Evolutionary conservation across 2,888 invertebrate genomes (phyloP), one percentile per base, ranked within the genome.

Genomic region (Caenorhabditis angaria): DNA sequence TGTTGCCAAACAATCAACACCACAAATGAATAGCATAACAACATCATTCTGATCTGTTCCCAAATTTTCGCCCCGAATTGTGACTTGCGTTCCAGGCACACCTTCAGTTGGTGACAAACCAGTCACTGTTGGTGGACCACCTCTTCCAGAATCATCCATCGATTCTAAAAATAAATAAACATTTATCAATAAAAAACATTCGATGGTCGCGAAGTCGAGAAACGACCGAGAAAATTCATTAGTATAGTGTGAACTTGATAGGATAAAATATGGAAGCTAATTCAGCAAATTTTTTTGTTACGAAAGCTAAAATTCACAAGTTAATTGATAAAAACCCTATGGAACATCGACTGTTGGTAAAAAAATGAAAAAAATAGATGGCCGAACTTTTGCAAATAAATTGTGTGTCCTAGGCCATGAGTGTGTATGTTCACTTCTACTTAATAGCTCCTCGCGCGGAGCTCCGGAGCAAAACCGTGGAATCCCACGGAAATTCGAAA

Each of bases 41-140:
- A 99, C 90, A 90, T 99, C 99, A 76, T 91, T 92, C 4, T 92
- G 92, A 83, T 92, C 93, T 47, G 90, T 91, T 25, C 99, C 99
- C 55, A 99, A 90, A 90, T 96, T 93, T 90, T 99, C 99, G 70
- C 99, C 87, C 95, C 80, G 97, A 91, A 86, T 77, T 3, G 76
- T 76, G 1, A 80, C 63, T 65, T 76, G 77, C 10, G 78, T 78
- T 27, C 80, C 80, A 8, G 77, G 77, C 18, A 73, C 72, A 28
- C 79, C 79, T 90, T 99, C 97, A 87, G 96, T 97, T 0, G 99
- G 99, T 3, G 97, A 97, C 73, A 99, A 92, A 27, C 99, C 99
- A 53, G 96, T 96, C 22, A 97, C 95, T 8, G 82, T 69, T 8
- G 85, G 85, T 5, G 76, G 75, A 1, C 78, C 67, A 20, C 28